Conservation (phyloP, 1,140 invertebrate genomes). For the Aricia agestis region DNA sequence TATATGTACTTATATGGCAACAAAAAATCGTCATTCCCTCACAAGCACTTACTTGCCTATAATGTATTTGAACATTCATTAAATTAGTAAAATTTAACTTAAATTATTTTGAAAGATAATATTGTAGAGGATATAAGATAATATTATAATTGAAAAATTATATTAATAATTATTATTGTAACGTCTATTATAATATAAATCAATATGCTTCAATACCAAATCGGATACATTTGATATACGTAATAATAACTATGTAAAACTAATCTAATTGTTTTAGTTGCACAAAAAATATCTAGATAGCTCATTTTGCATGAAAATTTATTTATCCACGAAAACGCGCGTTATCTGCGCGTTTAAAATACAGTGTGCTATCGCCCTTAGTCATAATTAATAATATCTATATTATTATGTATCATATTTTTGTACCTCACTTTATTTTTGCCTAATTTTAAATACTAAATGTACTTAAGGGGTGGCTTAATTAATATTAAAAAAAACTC, state of each 20-base stretch:
- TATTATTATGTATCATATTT: conserved; percentile 32
- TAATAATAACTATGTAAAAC: too few species aligned
- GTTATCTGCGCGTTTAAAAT: too few species aligned
- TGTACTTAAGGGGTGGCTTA: not conserved
- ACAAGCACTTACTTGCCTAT: not conserved
- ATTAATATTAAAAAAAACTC: too few species aligned
- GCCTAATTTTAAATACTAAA: not conserved
- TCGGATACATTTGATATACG: too few species aligned
- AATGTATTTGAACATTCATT: not conserved
- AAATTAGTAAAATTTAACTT: conserved; percentile 42
- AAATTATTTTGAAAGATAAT: conserved; percentile 45
- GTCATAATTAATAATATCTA: not conserved
- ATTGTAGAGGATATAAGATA: conserved; percentile 37
- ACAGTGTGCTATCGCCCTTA: too few species aligned
- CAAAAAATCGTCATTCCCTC: not conserved
- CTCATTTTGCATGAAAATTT: too few species aligned
- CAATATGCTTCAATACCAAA: too few species aligned
- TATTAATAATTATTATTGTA: conserved; percentile 5
- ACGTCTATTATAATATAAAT: too few species aligned
- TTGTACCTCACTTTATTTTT: conserved; percentile 45
- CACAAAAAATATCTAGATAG: too few species aligned
- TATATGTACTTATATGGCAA: not conserved
- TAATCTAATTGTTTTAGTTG: too few species aligned
- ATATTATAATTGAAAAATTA: conserved; percentile 28
- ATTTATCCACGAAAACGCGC: too few species aligned